phyloP scores from a whole-genome alignment of 2,113 vertebrate species.

The Archocentrus centrarchus region DNA sequence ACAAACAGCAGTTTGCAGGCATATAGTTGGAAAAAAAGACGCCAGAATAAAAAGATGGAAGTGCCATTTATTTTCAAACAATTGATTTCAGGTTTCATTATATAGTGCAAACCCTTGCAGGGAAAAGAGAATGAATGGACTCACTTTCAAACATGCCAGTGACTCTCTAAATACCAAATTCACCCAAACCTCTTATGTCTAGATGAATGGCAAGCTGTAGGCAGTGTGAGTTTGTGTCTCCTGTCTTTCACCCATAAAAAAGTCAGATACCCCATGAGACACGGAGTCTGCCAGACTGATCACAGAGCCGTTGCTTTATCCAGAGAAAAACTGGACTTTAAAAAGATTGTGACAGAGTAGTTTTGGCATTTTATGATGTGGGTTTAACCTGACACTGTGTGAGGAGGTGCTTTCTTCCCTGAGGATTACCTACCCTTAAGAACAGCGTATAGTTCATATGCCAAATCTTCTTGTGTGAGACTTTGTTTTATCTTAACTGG shows the following conservation, averaged over 20 bases:
- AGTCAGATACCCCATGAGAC: slow-evolving; percentile 51
- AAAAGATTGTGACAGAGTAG: slow-evolving; percentile 61
- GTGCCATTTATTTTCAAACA: slow-evolving; percentile 31
- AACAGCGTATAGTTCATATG: slow-evolving; percentile 27
- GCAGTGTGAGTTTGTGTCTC: slow-evolving; percentile 50
- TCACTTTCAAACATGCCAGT: slow-evolving; percentile 53
- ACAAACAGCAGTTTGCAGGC: background rate
- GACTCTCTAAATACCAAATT: slow-evolving; percentile 63
- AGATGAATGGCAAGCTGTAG: slow-evolving; percentile 57
- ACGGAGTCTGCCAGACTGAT: slow-evolving; percentile 51
- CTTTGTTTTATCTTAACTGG: background rate
- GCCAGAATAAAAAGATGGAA: slow-evolving; percentile 24
- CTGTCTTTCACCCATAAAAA: slow-evolving; percentile 40
- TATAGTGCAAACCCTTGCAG: slow-evolving; percentile 29
- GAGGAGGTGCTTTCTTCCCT: slow-evolving; percentile 21
- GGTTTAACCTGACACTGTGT: slow-evolving; percentile 40
- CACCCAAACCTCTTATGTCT: slow-evolving; percentile 45
- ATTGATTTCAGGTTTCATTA: slow-evolving; percentile 48
- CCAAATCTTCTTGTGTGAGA: background rate
- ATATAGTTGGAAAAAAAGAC: background rate
- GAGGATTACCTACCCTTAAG: slow-evolving; percentile 28
- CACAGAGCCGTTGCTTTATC: slow-evolving; percentile 49
- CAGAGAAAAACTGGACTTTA: slow-evolving; percentile 48
- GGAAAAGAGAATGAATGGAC: slow-evolving; percentile 48
- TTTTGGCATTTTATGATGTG: slow-evolving; percentile 53